Base-by-base conservation (phyloP, 1,140 invertebrate species). In the Lepidurus packardi region DNA sequence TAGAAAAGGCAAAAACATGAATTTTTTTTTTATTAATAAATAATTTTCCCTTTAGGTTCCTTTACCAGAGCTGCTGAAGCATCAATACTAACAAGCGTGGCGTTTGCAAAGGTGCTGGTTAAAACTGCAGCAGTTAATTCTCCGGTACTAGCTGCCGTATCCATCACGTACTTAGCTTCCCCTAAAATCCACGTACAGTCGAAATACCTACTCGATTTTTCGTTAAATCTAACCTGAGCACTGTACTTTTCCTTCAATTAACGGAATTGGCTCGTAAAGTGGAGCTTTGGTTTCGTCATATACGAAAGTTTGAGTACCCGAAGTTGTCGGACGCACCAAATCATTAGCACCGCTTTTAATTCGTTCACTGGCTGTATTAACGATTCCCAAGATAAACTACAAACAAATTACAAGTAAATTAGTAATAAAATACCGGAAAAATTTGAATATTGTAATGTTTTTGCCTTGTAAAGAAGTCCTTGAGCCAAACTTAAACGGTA, bases 391-490 rank as follows among this genome's bases (percentile, higher is more conserved):
- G n/a, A 90, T 82, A 78, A 88, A 90, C 87, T 90, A 80, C 25
- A 85, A 85, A 76, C 44, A 74, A 73, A 34, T 13, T 11, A 24
- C 24, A 43, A 16, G 21, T n/a, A 9, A 65, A 1, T 21, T 65
- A 1, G 24, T 11, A 16, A 13, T 74, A 42, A 42, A 4, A 0
- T 41, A 21, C 6, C 73, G 13, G 13, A 43, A 81, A 43, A 3
- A 3, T 25, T 0, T 34, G 21, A 9, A 11, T 45, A 75, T 34
- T 11, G 43, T 24, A 45, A 21, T 24, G 5, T 45, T 25, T 25
- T 81, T 85, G 91, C 91, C 87, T 93, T 94, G 82, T 93, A 95
- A 80, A 94, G 90, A 41, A 94, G 83, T 77, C 88, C 87, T 73
- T 89, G 86, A 1, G 91, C 90, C 41, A 94, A 83, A 80, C 80